Evolutionary conservation across 2,113 vertebrate genomes (phyloP).

Genomic region (Lepisosteus oculatus): DNA sequence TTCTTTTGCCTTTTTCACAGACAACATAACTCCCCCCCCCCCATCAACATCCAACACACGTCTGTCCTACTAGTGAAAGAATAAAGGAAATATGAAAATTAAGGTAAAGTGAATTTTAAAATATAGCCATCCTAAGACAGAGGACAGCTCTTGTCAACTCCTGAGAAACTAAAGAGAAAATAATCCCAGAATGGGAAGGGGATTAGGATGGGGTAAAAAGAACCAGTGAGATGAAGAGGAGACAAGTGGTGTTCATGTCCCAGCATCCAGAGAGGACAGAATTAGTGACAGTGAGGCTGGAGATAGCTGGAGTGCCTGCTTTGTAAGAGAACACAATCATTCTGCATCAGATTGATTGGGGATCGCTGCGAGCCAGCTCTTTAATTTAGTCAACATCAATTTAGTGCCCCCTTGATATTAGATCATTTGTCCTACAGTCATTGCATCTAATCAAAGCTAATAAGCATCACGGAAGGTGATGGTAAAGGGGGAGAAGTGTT

Average conservation of each 20-base stretch:
- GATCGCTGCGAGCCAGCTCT: slow-evolving; percentile 27
- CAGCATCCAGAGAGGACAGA: neutral
- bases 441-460: slow-evolving; percentile 46
- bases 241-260: neutral
- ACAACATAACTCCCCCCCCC: too few species aligned
- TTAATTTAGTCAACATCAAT: slow-evolving; percentile 49
- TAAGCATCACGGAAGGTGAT: slow-evolving; percentile 26
- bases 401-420: slow-evolving; percentile 27
- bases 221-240: neutral
- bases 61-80: too few species aligned
- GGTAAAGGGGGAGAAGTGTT: slow-evolving; percentile 3
- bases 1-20: too few species aligned
- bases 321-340: slow-evolving; percentile 16
- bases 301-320: too few species aligned
- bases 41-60: too few species aligned
- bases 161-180: too few species aligned
- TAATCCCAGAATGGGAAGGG: neutral
- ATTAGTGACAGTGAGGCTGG: neutral
- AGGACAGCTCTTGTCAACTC: too few species aligned
- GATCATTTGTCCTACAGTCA: slow-evolving; percentile 36
- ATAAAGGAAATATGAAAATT: too few species aligned
- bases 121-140: too few species aligned
- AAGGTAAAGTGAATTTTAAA: too few species aligned
- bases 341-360: slow-evolving; percentile 24
- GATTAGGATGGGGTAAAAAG: neutral